Evolutionary conservation across 2,888 invertebrate species (phyloP).

Genomic region (Dermolepida albohirtum): DNA sequence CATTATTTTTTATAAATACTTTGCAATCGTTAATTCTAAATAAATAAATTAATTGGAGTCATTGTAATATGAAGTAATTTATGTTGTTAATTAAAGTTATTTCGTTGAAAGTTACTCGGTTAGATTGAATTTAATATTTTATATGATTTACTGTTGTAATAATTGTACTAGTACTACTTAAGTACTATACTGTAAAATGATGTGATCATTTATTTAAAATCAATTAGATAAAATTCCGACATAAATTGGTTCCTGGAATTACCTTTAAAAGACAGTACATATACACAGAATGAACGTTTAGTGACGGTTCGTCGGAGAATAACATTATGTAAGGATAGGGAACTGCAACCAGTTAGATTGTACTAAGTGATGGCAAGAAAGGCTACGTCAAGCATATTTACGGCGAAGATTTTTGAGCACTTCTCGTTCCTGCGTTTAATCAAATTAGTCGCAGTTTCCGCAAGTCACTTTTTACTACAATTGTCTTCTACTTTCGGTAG

Average conservation of each 20-base stretch:
- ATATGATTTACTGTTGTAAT: too few species aligned
- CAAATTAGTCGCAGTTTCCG: slow-evolving; percentile 8
- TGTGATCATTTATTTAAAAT: too few species aligned
- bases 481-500: slow-evolving; percentile 6
- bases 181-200: too few species aligned
- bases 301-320: background rate
- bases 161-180: too few species aligned
- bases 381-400: slow-evolving; percentile 7
- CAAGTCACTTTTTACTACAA: slow-evolving; percentile 1
- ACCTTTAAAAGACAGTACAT: background rate
- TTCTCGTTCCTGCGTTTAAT: slow-evolving; percentile 1
- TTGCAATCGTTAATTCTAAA: too few species aligned
- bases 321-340: background rate
- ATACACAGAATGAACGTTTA: background rate
- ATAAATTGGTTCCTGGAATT: background rate
- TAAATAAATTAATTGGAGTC: too few species aligned
- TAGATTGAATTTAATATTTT: too few species aligned
- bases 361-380: background rate
- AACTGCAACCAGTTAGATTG: slow-evolving; percentile 3
- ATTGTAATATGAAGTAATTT: too few species aligned
- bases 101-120: too few species aligned
- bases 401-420: slow-evolving; percentile 1
- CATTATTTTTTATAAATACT: too few species aligned
- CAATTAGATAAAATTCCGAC: too few species aligned
- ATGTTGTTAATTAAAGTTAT: too few species aligned